Percentiles rank a stretch among this genome's conserved stretches.
phyloP scores from a whole-genome alignment of 2,113 vertebrate genomes.

The Probosciger aterrimus region DNA sequence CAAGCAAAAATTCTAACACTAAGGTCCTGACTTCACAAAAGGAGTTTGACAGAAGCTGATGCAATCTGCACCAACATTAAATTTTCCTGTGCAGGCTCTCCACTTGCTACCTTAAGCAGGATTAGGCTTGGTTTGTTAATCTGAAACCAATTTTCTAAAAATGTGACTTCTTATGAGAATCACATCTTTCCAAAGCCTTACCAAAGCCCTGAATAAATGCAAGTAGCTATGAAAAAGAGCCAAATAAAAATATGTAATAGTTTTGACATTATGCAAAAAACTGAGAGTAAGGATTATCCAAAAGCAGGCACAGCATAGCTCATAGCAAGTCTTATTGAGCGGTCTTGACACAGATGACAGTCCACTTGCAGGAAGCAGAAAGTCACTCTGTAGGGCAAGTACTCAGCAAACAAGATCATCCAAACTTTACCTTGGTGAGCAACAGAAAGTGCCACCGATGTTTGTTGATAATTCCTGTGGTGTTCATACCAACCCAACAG shows the following conservation, averaged over 20 bases:
- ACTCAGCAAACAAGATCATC: not conserved
- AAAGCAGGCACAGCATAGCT: not conserved
- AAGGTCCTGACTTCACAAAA: not conserved
- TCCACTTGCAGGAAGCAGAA: not conserved
- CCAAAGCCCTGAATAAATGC: not conserved
- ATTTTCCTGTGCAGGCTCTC: not conserved
- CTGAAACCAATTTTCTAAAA: not conserved
- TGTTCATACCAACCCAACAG: not conserved
- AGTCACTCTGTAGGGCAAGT: not conserved
- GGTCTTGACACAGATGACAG: not conserved
- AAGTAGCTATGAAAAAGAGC: not conserved
- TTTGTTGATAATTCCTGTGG: not conserved
- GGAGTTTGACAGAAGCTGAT: not conserved
- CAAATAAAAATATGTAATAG: not conserved
- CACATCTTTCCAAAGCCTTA: not conserved
- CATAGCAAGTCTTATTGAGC: rapidly evolving
- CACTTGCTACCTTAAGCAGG: not conserved
- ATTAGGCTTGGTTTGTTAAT: not conserved
- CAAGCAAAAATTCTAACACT: not conserved
- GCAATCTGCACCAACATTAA: not conserved
- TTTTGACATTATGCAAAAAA: not conserved
- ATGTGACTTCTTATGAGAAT: not conserved
- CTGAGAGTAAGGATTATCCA: not conserved
- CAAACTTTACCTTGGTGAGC: not conserved
- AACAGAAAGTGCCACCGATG: not conserved